phyloP scores from a whole-genome alignment of 1,140 invertebrate genomes.

The Ruditapes philippinarum region DNA sequence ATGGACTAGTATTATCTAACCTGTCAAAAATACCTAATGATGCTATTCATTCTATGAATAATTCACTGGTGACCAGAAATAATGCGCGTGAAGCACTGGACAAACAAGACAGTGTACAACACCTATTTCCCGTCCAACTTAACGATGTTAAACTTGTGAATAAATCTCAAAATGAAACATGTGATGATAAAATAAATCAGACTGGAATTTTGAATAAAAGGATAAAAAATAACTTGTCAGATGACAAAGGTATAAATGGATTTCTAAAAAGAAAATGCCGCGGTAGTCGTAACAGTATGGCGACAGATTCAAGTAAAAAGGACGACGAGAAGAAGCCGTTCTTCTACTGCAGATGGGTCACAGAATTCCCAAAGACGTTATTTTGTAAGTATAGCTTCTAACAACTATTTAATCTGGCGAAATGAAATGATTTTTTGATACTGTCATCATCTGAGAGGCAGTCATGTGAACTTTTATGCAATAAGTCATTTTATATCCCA shows the following conservation, averaged over 20 bases:
- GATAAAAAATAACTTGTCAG: not conserved
- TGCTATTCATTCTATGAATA: not conserved
- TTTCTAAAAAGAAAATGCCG: not conserved
- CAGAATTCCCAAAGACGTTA: slow-evolving; percentile 30
- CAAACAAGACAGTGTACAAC: not conserved
- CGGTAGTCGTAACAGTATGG: not conserved
- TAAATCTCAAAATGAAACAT: too few species aligned
- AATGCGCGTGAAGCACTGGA: not conserved
- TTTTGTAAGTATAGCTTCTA: slow-evolving; percentile 54
- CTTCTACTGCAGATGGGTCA: slow-evolving; percentile 56
- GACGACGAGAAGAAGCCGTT: slow-evolving; percentile 16
- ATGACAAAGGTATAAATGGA: not conserved
- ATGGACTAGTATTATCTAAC: slow-evolving; percentile 3
- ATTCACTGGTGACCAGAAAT: not conserved
- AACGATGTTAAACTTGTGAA: slow-evolving; percentile 1
- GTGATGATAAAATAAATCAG: not conserved
- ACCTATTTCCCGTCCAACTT: slow-evolving; percentile 24
- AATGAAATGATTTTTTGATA: not conserved
- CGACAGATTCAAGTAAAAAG: not conserved
- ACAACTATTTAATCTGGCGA: not conserved
- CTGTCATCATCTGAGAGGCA: too few species aligned
- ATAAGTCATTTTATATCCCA: too few species aligned
- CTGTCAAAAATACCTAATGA: not conserved
- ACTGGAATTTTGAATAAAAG: not conserved
- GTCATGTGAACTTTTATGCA: too few species aligned